These are phyloP conservation scores for Oxytorus armatus DNA, from an alignment of 2,888 invertebrate genomes.

Conservation along the genomic window DNA sequence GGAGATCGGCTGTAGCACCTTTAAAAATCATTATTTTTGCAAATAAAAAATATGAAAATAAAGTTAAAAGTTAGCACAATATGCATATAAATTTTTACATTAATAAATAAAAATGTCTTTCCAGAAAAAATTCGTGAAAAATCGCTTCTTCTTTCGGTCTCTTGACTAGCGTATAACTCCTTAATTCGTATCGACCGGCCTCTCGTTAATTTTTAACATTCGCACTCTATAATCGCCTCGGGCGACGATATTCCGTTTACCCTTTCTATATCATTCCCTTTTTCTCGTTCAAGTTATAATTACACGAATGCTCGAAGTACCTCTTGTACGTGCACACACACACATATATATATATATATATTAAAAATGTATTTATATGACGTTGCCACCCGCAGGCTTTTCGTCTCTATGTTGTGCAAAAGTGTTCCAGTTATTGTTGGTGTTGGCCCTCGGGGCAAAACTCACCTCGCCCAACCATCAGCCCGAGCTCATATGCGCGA, in stretches of 20 bases:
- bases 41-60: too few relatives aligned
- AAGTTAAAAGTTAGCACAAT: too few relatives aligned
- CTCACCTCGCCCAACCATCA: conserved; percentile 70
- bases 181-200: not conserved
- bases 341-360: conserved; percentile 12
- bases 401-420: conserved; percentile 37
- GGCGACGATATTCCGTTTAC: too few relatives aligned
- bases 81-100: too few relatives aligned
- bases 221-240: conserved; percentile 28
- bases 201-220: conserved; percentile 32
- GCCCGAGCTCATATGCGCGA: conserved; percentile 43
- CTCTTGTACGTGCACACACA: not conserved
- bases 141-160: too few relatives aligned
- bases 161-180: conserved; percentile 40
- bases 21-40: too few relatives aligned
- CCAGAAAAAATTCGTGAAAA: too few relatives aligned
- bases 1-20: too few relatives aligned
- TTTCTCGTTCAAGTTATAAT: conserved; percentile 38
- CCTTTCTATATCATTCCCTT: conserved; percentile 35
- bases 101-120: too few relatives aligned
- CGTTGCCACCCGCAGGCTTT: conserved; percentile 63
- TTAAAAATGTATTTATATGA: not conserved
- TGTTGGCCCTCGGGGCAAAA: conserved; percentile 57
- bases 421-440: conserved; percentile 35
- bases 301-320: conserved; percentile 41